A percentile compares a stretch with the other conserved stretches of the same genome.
phyloP scores from a whole-genome alignment of 2,888 invertebrate species.

The Drosophila affinis region DNA sequence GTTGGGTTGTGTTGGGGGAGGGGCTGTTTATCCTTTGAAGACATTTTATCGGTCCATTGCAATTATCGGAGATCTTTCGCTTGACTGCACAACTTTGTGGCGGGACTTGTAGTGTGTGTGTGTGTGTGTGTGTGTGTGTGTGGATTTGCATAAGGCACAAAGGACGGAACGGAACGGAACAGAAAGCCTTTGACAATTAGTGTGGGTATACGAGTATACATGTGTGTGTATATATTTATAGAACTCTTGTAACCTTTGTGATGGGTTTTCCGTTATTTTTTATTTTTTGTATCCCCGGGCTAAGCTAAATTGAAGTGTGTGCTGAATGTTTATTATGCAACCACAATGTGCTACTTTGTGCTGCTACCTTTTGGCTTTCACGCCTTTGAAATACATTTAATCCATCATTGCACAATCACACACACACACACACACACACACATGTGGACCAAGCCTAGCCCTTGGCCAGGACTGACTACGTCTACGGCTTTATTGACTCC shows the following conservation, averaged over 20 bases:
- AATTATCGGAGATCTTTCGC: slow-evolving; percentile 71
- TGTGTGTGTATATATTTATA: slow-evolving; percentile 27
- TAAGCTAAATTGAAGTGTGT: slow-evolving; percentile 72
- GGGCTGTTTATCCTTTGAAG: slow-evolving; percentile 35
- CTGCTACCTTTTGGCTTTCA: slow-evolving; percentile 75
- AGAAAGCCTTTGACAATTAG: slow-evolving; percentile 69
- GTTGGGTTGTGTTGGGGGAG: slow-evolving; percentile 2
- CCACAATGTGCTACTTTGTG: slow-evolving; percentile 74
- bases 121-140: slow-evolving; percentile 16
- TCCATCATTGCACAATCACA: slow-evolving; percentile 65
- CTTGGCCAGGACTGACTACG: slow-evolving; percentile 46
- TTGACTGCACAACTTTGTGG: slow-evolving; percentile 59
- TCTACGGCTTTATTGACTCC: slow-evolving; percentile 72
- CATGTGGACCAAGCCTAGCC: slow-evolving; percentile 32
- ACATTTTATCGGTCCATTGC: slow-evolving; percentile 22
- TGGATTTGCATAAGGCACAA: slow-evolving; percentile 70
- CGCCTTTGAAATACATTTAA: slow-evolving; percentile 79
- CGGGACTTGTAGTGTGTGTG: slow-evolving; percentile 23
- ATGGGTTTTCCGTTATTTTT: neutral
- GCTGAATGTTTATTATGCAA: slow-evolving; percentile 71
- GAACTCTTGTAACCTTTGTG: slow-evolving; percentile 28
- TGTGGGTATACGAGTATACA: slow-evolving; percentile 30
- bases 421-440: slow-evolving; percentile 17
- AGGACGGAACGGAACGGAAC: slow-evolving; percentile 7
- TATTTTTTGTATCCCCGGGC: slow-evolving; percentile 25